phyloP scores from a whole-genome alignment of 2,797 vertebrate species.

The Sebastiscus tertius region DNA sequence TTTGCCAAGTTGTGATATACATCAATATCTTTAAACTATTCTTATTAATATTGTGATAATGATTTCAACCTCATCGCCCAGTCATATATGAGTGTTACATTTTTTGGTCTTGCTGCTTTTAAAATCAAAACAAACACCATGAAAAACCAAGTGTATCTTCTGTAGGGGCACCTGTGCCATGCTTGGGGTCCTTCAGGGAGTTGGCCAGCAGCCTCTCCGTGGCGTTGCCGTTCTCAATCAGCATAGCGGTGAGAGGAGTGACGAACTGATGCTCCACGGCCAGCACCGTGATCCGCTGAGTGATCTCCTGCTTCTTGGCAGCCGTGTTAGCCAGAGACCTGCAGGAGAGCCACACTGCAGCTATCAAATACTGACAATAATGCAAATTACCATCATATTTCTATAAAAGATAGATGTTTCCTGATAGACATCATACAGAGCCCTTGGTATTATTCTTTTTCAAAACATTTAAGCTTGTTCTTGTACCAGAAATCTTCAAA shows the following conservation, averaged over 20 bases:
- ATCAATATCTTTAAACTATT: background rate
- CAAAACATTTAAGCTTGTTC: too few relatives aligned
- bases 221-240: constrained; percentile 88
- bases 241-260: constrained; percentile 92
- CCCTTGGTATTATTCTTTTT: too few relatives aligned
- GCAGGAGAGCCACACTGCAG: constrained; percentile 2
- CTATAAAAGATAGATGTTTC: too few relatives aligned
- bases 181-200: constrained; percentile 87
- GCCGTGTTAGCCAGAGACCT: constrained; percentile 72
- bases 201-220: constrained; percentile 92
- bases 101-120: background rate
- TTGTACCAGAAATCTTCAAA: too few relatives aligned
- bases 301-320: constrained; percentile 70
- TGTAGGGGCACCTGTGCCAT: constrained; percentile 80
- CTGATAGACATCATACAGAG: too few relatives aligned
- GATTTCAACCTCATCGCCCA: background rate
- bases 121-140: background rate
- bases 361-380: background rate
- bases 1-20: background rate
- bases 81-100: background rate
- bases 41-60: background rate
- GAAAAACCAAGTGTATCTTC: background rate
- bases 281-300: constrained; percentile 83
- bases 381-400: too few relatives aligned
- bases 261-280: constrained; percentile 93